Conservation (phyloP, 2,888 invertebrate genomes). For the Melipona bicolor region DNA sequence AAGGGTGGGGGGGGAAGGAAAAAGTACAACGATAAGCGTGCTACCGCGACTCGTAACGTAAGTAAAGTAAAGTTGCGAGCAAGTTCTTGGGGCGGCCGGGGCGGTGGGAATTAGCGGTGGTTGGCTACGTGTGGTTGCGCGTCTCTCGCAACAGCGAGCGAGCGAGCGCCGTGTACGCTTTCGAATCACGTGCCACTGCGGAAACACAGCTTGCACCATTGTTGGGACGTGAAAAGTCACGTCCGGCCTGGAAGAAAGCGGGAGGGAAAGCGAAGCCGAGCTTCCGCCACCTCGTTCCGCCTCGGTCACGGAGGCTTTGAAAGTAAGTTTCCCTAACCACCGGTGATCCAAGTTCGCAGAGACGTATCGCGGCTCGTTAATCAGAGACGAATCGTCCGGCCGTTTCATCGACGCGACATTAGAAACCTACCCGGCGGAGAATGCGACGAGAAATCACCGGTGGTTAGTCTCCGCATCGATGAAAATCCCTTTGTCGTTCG, state of each 20-base stretch:
- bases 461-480: constrained; percentile 25
- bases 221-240: constrained; percentile 62
- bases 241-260: constrained; percentile 44
- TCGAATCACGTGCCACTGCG: constrained; percentile 63
- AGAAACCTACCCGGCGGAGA: constrained; percentile 12
- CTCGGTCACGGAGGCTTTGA: neutral
- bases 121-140: constrained; percentile 28
- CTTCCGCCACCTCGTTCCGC: neutral
- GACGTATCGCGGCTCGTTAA: constrained; percentile 45
- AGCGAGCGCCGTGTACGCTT: constrained; percentile 33
- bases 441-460: constrained; percentile 43
- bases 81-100: constrained; percentile 39
- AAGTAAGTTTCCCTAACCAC: constrained; percentile 9
- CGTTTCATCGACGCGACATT: constrained; percentile 30
- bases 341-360: constrained; percentile 16
- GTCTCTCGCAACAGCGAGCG: constrained; percentile 1
- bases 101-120: constrained; percentile 45
- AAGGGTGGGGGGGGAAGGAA: neutral
- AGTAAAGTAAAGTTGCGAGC: constrained; percentile 19
- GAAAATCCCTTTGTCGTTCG: constrained; percentile 36
- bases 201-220: constrained; percentile 65
- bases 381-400: constrained; percentile 37
- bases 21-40: constrained; percentile 8
- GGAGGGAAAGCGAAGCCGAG: constrained; percentile 33
- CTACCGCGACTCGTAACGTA: neutral